Conservation (phyloP, 2,113 vertebrate genomes). For the Tretioscincus oriximinensis region DNA sequence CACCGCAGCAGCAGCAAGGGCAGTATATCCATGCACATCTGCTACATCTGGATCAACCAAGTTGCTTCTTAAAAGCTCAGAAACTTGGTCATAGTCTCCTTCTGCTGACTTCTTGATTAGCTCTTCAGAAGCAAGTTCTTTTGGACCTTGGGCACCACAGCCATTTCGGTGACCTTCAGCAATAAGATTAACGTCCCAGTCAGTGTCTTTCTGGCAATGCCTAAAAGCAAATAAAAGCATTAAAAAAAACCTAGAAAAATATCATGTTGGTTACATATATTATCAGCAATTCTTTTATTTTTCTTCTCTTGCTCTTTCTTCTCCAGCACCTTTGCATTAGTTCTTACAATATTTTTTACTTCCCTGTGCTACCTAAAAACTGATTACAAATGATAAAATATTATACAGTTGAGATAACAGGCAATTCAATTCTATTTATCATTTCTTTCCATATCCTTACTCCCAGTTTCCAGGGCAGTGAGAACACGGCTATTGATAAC, state of each 20-base stretch:
- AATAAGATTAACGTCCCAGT: constrained; percentile 73
- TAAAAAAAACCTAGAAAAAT: constrained; percentile 41
- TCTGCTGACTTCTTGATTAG: constrained; percentile 74
- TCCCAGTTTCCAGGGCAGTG: not conserved
- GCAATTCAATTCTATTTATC: not conserved
- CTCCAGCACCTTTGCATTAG: not conserved
- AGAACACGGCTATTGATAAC: not conserved
- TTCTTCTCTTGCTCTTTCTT: not conserved
- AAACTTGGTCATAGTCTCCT: constrained; percentile 70
- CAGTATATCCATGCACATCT: constrained; percentile 76
- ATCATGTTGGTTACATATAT: not conserved
- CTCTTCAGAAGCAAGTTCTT: constrained; percentile 73
- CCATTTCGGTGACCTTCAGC: constrained; percentile 64
- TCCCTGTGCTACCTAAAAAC: not conserved
- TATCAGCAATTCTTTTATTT: not conserved
- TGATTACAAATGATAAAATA: not conserved
- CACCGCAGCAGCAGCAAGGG: constrained; percentile 82
- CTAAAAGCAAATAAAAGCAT: constrained; percentile 36
- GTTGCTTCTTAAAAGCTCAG: constrained; percentile 61
- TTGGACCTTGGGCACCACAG: constrained; percentile 75
- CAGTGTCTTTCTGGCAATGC: constrained; percentile 35
- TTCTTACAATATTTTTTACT: not conserved
- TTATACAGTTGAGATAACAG: not conserved
- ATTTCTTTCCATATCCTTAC: not conserved
- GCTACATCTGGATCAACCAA: constrained; percentile 75